phyloP scores from a whole-genome alignment of 2,888 invertebrate genomes.

The Gasteruption jaculator region DNA sequence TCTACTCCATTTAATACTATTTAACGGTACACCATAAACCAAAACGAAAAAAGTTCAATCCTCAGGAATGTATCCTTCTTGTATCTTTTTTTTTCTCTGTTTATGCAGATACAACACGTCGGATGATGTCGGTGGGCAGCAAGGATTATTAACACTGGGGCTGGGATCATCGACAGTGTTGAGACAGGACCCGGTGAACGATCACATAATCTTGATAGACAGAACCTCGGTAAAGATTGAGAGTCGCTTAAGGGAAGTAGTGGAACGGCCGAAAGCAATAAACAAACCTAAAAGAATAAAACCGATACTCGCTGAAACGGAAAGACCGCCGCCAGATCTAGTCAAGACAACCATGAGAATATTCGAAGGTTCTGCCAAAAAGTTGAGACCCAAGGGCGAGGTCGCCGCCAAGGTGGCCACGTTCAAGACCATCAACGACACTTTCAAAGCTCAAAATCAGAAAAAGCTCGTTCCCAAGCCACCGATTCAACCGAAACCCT shows the following conservation, averaged over 20 bases:
- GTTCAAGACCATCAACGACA: slow-evolving; percentile 62
- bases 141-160: too few species aligned
- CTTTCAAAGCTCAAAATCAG: slow-evolving; percentile 52
- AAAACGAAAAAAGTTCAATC: too few species aligned
- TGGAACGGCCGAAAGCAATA: slow-evolving; percentile 50
- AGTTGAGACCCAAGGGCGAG: slow-evolving; percentile 53
- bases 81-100: too few species aligned
- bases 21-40: too few species aligned
- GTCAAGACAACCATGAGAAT: slow-evolving; percentile 81
- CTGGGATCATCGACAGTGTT: too few species aligned
- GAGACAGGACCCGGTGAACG: slow-evolving; percentile 51
- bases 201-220: slow-evolving; percentile 53
- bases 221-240: slow-evolving; percentile 44
- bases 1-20: too few species aligned
- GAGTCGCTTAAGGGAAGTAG: slow-evolving; percentile 40
- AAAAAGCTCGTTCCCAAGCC: slow-evolving; percentile 54
- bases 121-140: too few species aligned
- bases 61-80: too few species aligned
- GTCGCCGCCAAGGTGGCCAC: slow-evolving; percentile 64
- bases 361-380: slow-evolving; percentile 63
- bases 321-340: slow-evolving; percentile 84
- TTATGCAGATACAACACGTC: too few species aligned
- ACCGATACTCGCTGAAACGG: slow-evolving; percentile 67
- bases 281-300: slow-evolving; percentile 61
- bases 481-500: slow-evolving; percentile 53